Evolutionary conservation across 2,797 vertebrate species (phyloP), one percentile per base, ranked within the genome.

Genomic region (Microhierax caerulescens): DNA sequence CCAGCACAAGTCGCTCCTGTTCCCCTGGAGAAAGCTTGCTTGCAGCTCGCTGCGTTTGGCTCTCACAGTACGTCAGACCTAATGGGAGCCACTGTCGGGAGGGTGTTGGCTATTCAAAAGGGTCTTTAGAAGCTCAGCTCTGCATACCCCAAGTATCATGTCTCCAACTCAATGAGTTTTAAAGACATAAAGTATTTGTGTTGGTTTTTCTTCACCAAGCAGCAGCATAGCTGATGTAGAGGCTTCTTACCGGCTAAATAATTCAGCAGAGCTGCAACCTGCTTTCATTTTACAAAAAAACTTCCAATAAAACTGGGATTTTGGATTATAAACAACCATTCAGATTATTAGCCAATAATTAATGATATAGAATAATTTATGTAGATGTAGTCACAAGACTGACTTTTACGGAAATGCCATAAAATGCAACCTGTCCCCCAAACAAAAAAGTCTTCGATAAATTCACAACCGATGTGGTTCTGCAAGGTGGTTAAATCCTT

Each of bases 71-170:
- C 9, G 21, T 41, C 74, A 47, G 60, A 16, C 11, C 30, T 56
- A 45, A 32, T 21, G 51, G 13, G 60, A 39, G 28, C 32, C 65
- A 25, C 36, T 43, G 7, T 50, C 22, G 60, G 32, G n/a, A 60
- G 16, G 3, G 2, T 25, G 64, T 10, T 61, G 32, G 54, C 12
- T 18, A 1, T 32, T 34, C n/a, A 34, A 50, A 36, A 53, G 13
- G 37, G 11, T 37, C 37, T 67, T 51, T 20, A n/a, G 64, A 50
- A 61, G 48, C 16, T n/a, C 64, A 50, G 13, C 25, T 73, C 22
- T 21, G 37, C 3, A 2, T 48, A 36, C 21, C 15, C n/a, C 6
- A 34, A 17, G 21, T 28, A 13, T 43, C 9, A 0, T 4, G 28
- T 30, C 5, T 39, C 43, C 25, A 82, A 20, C 32, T 86, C 34